Percentiles rank a stretch among this genome's conserved stretches.
Conservation (phyloP, 1,140 invertebrate species). For the Megathymus violae region DNA sequence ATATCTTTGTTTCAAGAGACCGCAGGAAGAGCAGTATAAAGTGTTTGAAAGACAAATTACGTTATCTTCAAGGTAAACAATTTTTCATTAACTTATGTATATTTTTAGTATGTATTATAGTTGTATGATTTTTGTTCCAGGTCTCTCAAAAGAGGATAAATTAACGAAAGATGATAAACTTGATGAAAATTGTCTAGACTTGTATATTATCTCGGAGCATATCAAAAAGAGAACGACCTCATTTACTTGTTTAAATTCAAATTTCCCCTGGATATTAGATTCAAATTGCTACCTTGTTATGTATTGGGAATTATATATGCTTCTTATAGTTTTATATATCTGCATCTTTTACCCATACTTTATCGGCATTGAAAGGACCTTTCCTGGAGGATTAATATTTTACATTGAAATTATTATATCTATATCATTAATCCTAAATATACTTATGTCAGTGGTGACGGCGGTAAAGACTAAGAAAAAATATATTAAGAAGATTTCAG, state of each 20-base stretch:
- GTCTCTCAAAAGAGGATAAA: constrained; percentile 53
- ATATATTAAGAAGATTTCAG: constrained; percentile 61
- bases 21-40: constrained; percentile 74
- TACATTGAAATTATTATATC: constrained; percentile 63
- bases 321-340: constrained; percentile 62
- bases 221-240: constrained; percentile 59
- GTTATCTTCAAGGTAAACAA: constrained; percentile 67
- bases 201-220: constrained; percentile 75
- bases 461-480: constrained; percentile 73
- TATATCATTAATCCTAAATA: constrained; percentile 63
- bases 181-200: constrained; percentile 67
- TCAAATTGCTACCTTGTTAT: constrained; percentile 64
- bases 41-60: constrained; percentile 75
- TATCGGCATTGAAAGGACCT: constrained; percentile 63
- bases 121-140: constrained; percentile 41
- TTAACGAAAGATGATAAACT: constrained; percentile 61
- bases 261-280: constrained; percentile 74
- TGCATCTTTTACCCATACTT: constrained; percentile 70
- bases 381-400: constrained; percentile 59
- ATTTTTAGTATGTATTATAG: background rate
- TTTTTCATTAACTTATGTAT: background rate
- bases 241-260: constrained; percentile 65
- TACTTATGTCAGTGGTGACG: constrained; percentile 60
- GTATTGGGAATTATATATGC: constrained; percentile 72
- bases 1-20: constrained; percentile 72